Base-by-base conservation (phyloP, 2,888 invertebrate species). In the Flabesymbios commensalis region DNA sequence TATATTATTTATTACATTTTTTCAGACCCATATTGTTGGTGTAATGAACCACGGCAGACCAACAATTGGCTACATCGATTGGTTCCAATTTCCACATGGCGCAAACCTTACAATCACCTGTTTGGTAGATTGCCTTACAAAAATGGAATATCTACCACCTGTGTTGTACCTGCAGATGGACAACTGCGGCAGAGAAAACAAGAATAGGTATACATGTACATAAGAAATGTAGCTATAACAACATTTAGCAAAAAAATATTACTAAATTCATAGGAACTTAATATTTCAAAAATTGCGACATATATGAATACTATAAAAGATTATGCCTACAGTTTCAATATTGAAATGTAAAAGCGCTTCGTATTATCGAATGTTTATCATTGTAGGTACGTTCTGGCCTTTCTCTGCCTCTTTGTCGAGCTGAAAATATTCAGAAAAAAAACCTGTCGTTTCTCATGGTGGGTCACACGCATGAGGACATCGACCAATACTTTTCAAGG, bases 181-280 rank as follows among this genome's bases (percentile, higher is more conserved):
- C 45, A 45, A n/a, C n/a, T 49, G 49, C 28, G 49, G 10, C 10
- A 49, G 49, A 29, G 49, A 49, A 28, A 49, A 49, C 19, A 49
- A 49, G 19, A 49, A 49, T 19, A 14, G 49, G 10, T 49, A 49
- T n/a, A n/a, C n/a, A n/a, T n/a, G n/a, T n/a, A n/a, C n/a, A n/a
- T n/a, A n/a, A n/a, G n/a, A n/a, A n/a, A n/a, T n/a, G n/a, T n/a
- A n/a, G n/a, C n/a, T n/a, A n/a, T n/a, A n/a, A n/a, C n/a, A n/a
- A n/a, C n/a, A n/a, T n/a, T n/a, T n/a, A 17, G n/a, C n/a, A n/a
- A n/a, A n/a, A n/a, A n/a, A n/a, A n/a, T n/a, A n/a, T n/a, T n/a
- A n/a, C n/a, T n/a, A n/a, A n/a, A n/a, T n/a, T n/a, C n/a, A n/a
- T n/a, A n/a, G n/a, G n/a, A n/a, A n/a, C n/a, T n/a, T n/a, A n/a